Conservation (phyloP, 2,113 vertebrate species). For the Mola mola region DNA sequence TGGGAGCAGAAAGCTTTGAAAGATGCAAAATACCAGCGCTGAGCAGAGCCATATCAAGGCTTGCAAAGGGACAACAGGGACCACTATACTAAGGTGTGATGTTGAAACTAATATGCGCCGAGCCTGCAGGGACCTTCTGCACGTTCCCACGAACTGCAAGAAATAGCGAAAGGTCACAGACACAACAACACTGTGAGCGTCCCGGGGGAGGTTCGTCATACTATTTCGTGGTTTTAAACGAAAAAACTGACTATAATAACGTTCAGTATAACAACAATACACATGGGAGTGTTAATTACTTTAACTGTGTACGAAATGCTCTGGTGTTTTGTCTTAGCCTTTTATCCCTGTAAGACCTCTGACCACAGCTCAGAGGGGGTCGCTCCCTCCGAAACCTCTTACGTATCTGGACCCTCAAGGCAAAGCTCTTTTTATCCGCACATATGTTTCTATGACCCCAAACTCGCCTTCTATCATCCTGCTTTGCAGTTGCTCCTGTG, state of each 20-base stretch:
- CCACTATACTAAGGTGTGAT: conserved; percentile 53
- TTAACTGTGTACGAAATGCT: conserved; percentile 31
- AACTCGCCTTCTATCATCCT: conserved; percentile 2
- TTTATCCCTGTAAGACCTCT: conserved; percentile 64
- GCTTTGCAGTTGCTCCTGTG: conserved; percentile 27
- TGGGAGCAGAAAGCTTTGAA: conserved; percentile 62
- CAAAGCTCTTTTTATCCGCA: conserved; percentile 34
- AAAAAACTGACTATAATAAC: conserved; percentile 37
- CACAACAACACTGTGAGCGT: conserved; percentile 1
- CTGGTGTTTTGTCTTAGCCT: conserved; percentile 44
- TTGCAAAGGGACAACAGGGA: conserved; percentile 27
- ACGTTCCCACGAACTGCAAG: conserved; percentile 34
- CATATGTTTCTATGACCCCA: conserved; percentile 9
- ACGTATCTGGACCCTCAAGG: conserved; percentile 28
- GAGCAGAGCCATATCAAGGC: conserved; percentile 42
- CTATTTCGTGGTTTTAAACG: background rate
- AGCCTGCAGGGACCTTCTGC: conserved; percentile 18
- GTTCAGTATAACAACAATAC: conserved; percentile 38
- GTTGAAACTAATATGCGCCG: conserved; percentile 34
- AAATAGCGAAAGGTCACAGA: conserved; percentile 11
- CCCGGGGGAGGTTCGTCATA: conserved; percentile 1
- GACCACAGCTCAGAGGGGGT: conserved; percentile 53
- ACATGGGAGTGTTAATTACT: conserved; percentile 36
- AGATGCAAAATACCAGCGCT: conserved; percentile 53
- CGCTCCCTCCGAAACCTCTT: conserved; percentile 16